These are phyloP conservation scores for Danio albolineatus DNA, from an alignment of 2,797 vertebrate genomes.

Conservation along the genomic window DNA sequence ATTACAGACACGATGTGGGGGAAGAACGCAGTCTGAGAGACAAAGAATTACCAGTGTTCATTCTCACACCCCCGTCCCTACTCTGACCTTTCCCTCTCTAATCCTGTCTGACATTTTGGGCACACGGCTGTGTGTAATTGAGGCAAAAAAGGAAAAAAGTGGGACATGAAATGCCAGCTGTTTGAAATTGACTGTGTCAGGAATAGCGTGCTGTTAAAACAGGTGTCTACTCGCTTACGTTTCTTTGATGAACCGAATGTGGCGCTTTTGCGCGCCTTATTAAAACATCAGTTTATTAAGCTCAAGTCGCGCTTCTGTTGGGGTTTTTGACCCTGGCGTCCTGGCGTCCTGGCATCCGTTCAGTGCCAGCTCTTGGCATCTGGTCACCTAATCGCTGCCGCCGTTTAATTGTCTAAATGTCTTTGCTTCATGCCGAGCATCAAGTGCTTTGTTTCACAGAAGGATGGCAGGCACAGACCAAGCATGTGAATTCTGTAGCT, in stretches of 20 bases:
- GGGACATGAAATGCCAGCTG: constrained; percentile 46
- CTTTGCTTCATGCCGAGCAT: constrained; percentile 29
- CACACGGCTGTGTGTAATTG: constrained; percentile 48
- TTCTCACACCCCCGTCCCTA: constrained; percentile 46
- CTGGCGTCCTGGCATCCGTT: constrained; percentile 16
- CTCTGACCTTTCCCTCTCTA: constrained; percentile 58
- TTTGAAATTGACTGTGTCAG: constrained; percentile 44
- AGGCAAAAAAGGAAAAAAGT: constrained; percentile 51
- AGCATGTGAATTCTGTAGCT: not conserved
- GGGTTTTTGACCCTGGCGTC: constrained; percentile 2
- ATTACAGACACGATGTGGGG: constrained; percentile 11
- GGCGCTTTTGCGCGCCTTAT: constrained; percentile 9
- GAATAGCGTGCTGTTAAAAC: constrained; percentile 21
- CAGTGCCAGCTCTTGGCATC: constrained; percentile 37
- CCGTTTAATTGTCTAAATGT: constrained; percentile 47
- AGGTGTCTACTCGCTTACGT: constrained; percentile 37
- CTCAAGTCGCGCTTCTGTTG: not conserved
- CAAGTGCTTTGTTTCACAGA: constrained; percentile 16
- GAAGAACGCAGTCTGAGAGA: not conserved
- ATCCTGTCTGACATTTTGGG: constrained; percentile 62
- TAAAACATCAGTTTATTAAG: constrained; percentile 42
- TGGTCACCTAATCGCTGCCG: constrained; percentile 42
- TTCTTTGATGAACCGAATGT: constrained; percentile 20
- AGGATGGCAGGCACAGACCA: constrained; percentile 4
- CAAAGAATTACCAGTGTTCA: constrained; percentile 36